These are phyloP conservation scores for Agriotes lineatus DNA, from an alignment of 2,888 invertebrate genomes.

Conservation along the genomic window DNA sequence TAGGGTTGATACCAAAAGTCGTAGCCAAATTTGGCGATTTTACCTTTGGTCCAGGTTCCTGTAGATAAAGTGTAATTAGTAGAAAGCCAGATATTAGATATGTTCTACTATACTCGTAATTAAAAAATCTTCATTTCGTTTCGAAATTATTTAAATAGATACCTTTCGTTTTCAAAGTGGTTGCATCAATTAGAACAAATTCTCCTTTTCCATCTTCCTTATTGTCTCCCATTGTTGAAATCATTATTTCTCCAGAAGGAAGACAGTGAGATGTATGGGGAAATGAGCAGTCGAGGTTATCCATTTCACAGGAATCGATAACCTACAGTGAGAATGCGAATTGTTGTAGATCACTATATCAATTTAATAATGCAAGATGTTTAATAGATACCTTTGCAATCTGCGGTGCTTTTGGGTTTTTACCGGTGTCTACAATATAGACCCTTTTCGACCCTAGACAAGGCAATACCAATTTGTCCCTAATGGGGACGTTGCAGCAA, in stretches of 20 bases:
- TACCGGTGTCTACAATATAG: slow-evolving; percentile 85
- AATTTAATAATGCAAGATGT: too few relatives aligned
- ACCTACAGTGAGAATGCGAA: too few relatives aligned
- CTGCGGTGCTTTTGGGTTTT: slow-evolving; percentile 78
- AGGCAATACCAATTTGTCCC: slow-evolving; percentile 88
- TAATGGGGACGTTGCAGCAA: slow-evolving; percentile 66
- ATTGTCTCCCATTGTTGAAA: slow-evolving; percentile 92
- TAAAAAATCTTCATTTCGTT: too few relatives aligned
- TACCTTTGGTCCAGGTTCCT: slow-evolving; percentile 82
- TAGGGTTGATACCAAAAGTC: slow-evolving; percentile 99
- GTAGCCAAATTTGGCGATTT: slow-evolving; percentile 84
- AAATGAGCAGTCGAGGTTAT: slow-evolving; percentile 81
- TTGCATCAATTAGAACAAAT: slow-evolving; percentile 88
- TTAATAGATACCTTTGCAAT: slow-evolving; percentile 74
- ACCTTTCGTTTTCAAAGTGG: slow-evolving; percentile 82
- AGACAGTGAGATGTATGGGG: slow-evolving; percentile 97
- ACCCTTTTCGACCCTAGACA: slow-evolving; percentile 84
- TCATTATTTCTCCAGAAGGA: slow-evolving; percentile 93
- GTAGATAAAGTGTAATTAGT: background rate
- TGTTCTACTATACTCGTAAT: too few relatives aligned
- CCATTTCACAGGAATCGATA: slow-evolving; percentile 85
- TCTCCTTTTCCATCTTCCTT: slow-evolving; percentile 89
- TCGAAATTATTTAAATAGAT: too few relatives aligned
- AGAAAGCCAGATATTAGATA: background rate
- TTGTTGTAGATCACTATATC: too few relatives aligned